Conservation (phyloP, 2,888 invertebrate species). For the Pantelozetes paolii region DNA sequence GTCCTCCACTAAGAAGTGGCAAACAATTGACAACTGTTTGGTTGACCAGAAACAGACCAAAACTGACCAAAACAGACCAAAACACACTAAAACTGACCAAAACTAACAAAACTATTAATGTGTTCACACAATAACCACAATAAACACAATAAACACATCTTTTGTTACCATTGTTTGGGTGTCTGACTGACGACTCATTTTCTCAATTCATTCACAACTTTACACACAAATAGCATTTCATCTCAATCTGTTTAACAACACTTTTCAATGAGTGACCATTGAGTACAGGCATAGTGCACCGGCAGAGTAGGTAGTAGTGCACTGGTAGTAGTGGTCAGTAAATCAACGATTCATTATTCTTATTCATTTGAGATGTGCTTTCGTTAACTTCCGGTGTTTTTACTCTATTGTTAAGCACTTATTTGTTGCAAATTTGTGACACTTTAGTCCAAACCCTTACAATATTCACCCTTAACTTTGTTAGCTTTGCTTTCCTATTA, state of each 20-base stretch:
- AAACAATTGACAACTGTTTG: slow-evolving; percentile 21
- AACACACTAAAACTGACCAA: too few relatives aligned
- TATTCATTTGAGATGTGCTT: slow-evolving; percentile 26
- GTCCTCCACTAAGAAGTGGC: neutral
- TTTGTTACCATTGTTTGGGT: slow-evolving; percentile 3
- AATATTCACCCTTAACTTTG: neutral
- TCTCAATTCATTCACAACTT: slow-evolving; percentile 27
- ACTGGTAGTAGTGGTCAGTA: slow-evolving; percentile 16
- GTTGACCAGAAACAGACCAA: slow-evolving; percentile 5
- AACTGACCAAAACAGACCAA: neutral
- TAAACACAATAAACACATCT: neutral
- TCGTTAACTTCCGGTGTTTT: slow-evolving; percentile 32
- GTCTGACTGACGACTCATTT: neutral
- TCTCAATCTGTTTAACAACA: slow-evolving; percentile 33
- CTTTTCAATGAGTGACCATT: neutral
- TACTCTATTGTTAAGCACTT: slow-evolving; percentile 26
- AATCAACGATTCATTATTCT: slow-evolving; percentile 32
- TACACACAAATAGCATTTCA: slow-evolving; percentile 31
- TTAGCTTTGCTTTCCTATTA: neutral
- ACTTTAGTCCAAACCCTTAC: neutral
- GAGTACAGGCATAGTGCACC: neutral
- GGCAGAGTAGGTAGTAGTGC: too few relatives aligned
- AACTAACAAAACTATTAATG: slow-evolving; percentile 1
- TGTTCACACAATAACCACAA: neutral
- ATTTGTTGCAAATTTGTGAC: slow-evolving; percentile 35